Conservation (phyloP, 2,113 vertebrate genomes). For the Tympanuchus pallidicinctus region DNA sequence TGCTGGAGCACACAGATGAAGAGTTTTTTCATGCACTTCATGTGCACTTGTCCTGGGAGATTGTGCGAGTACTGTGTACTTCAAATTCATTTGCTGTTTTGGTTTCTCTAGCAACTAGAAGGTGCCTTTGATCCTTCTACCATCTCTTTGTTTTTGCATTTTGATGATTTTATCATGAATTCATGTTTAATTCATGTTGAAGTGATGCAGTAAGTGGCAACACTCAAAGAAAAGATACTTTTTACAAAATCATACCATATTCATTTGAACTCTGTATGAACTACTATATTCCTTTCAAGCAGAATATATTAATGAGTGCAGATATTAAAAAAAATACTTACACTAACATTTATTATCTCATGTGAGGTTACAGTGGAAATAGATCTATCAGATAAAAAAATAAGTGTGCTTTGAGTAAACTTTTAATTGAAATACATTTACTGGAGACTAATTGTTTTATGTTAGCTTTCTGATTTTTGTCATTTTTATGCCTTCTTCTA, state of each 20-base stretch:
- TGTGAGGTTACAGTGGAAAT: slow-evolving; percentile 21
- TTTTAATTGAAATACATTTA: background rate
- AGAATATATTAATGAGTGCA: slow-evolving; percentile 49
- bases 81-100: slow-evolving; percentile 61
- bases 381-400: slow-evolving; percentile 28
- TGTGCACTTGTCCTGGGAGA: slow-evolving; percentile 19
- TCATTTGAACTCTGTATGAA: slow-evolving; percentile 69
- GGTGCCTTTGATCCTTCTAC: slow-evolving; percentile 67
- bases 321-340: slow-evolving; percentile 45
- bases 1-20: background rate
- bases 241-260: slow-evolving; percentile 53
- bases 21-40: background rate
- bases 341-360: slow-evolving; percentile 9
- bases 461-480: background rate
- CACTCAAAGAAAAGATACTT: slow-evolving; percentile 51
- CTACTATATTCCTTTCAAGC: slow-evolving; percentile 58
- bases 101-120: slow-evolving; percentile 63
- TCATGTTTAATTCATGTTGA: slow-evolving; percentile 71
- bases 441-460: background rate
- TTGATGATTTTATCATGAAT: slow-evolving; percentile 76
- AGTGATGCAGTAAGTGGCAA: slow-evolving; percentile 67
- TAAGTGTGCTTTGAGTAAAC: background rate
- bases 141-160: slow-evolving; percentile 69
- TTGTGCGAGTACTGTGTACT: background rate
- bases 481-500: background rate